A percentile compares a stretch with the other conserved stretches of the same genome.
Evolutionary conservation across 2,888 invertebrate species (phyloP).

Genomic region (Mythimna pallens): DNA sequence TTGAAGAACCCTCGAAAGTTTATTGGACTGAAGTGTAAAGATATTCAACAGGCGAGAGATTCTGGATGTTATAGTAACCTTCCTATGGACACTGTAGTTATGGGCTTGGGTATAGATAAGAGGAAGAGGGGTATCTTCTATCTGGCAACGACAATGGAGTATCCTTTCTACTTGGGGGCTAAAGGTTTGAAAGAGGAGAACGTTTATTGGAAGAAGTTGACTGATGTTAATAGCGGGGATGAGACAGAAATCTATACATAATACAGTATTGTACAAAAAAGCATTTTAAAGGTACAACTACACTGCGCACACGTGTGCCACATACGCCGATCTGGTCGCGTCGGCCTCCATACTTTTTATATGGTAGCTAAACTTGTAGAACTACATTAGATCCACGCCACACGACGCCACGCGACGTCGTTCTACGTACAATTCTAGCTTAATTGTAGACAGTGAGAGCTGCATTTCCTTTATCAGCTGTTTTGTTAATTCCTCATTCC

Average conservation of each 20-base stretch:
- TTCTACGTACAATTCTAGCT: too few species aligned
- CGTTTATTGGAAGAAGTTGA: conserved; percentile 79
- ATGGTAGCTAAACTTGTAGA: too few species aligned
- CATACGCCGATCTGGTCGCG: too few species aligned
- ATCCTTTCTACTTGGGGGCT: conserved; percentile 81
- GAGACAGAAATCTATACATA: conserved; percentile 81
- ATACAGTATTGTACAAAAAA: conserved; percentile 10
- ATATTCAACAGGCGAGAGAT: conserved; percentile 83
- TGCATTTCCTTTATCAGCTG: not conserved
- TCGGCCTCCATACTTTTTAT: too few species aligned
- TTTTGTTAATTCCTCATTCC: not conserved
- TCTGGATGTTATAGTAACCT: conserved; percentile 75
- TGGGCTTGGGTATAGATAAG: conserved; percentile 78
- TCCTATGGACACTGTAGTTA: conserved; percentile 76
- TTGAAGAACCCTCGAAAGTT: conserved; percentile 81
- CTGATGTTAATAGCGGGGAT: conserved; percentile 79
- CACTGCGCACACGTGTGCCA: too few species aligned
- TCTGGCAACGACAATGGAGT: conserved; percentile 78
- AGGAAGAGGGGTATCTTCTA: conserved; percentile 81
- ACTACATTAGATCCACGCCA: too few species aligned
- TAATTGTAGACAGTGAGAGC: too few species aligned
- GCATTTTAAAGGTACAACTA: too few species aligned
- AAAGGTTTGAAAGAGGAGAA: conserved; percentile 80
- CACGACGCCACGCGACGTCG: too few species aligned
- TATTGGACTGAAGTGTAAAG: conserved; percentile 79